Evolutionary conservation across 2,888 invertebrate genomes (phyloP).

Genomic region (Diploptera punctata): DNA sequence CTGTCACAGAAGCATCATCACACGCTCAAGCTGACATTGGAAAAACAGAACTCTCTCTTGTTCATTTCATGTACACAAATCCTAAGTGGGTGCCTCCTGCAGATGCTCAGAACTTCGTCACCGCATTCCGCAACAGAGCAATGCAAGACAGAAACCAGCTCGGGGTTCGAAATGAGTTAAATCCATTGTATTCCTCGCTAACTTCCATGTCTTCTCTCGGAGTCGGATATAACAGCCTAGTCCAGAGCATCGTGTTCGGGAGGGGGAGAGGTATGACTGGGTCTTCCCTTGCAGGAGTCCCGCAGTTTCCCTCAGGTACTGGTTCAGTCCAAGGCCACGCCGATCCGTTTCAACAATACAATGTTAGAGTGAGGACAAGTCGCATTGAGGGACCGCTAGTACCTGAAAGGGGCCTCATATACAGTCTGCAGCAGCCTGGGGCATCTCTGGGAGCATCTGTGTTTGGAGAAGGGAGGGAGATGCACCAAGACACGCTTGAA

Average conservation of each 20-base stretch:
- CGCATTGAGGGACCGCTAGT: slow-evolving; percentile 61
- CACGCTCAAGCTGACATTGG: slow-evolving; percentile 76
- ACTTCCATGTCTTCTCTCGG: slow-evolving; percentile 66
- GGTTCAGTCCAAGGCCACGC: neutral
- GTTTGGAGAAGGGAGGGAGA: slow-evolving; percentile 50
- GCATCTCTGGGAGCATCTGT: slow-evolving; percentile 55
- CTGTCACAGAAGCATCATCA: neutral
- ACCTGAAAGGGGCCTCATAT: slow-evolving; percentile 54
- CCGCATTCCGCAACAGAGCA: slow-evolving; percentile 67
- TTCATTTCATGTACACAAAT: slow-evolving; percentile 95
- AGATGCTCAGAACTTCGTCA: slow-evolving; percentile 72
- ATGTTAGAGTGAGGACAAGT: slow-evolving; percentile 53
- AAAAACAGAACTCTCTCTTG: slow-evolving; percentile 94
- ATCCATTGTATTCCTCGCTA: slow-evolving; percentile 54
- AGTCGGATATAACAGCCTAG: slow-evolving; percentile 57
- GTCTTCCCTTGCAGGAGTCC: neutral
- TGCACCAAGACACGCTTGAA: slow-evolving; percentile 53
- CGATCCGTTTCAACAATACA: slow-evolving; percentile 19
- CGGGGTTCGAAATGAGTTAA: slow-evolving; percentile 53
- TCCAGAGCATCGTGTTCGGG: slow-evolving; percentile 46
- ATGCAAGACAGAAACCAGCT: slow-evolving; percentile 50
- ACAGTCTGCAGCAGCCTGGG: slow-evolving; percentile 41
- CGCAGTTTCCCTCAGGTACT: slow-evolving; percentile 25
- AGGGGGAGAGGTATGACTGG: too few relatives aligned
- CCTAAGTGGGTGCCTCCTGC: slow-evolving; percentile 91